A percentile compares a stretch with the other conserved stretches of the same genome.
Evolutionary conservation across 1,140 invertebrate genomes (phyloP).

Genomic region (Atta cephalotes): DNA sequence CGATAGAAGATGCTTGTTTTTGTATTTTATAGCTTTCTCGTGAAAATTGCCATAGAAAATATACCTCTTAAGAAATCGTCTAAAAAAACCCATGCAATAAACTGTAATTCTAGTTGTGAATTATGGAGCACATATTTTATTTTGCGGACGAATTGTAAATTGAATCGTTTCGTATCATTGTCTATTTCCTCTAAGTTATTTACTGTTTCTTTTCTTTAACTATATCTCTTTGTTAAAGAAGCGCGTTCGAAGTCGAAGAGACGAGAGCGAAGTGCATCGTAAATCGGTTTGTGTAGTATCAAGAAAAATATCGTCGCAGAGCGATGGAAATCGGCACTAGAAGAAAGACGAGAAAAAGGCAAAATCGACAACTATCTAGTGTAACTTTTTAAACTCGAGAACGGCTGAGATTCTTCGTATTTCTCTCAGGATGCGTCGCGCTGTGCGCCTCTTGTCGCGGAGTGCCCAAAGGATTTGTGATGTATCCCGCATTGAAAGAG

Average conservation of each 20-base stretch:
- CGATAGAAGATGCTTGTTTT: background rate
- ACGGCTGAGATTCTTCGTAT: slow-evolving; percentile 56
- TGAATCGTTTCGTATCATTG: background rate
- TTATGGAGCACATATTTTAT: background rate
- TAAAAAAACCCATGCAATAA: background rate
- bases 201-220: background rate
- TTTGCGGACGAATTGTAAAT: slow-evolving; percentile 10
- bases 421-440: slow-evolving; percentile 24
- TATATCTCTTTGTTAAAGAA: slow-evolving; percentile 29
- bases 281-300: slow-evolving; percentile 30
- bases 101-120: background rate
- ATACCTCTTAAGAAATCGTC: background rate
- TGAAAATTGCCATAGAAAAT: background rate
- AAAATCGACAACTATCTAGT: slow-evolving; percentile 23
- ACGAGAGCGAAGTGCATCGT: slow-evolving; percentile 25
- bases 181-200: slow-evolving; percentile 7
- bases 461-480: slow-evolving; percentile 47
- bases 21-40: background rate
- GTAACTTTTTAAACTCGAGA: slow-evolving; percentile 56
- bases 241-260: background rate
- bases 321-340: too few species aligned
- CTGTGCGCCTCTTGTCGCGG: background rate
- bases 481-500: slow-evolving; percentile 16
- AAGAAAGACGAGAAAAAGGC: background rate
- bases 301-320: slow-evolving; percentile 8